Evolutionary conservation across 2,113 vertebrate species (phyloP).

Genomic region (Philantomba maxwellii): DNA sequence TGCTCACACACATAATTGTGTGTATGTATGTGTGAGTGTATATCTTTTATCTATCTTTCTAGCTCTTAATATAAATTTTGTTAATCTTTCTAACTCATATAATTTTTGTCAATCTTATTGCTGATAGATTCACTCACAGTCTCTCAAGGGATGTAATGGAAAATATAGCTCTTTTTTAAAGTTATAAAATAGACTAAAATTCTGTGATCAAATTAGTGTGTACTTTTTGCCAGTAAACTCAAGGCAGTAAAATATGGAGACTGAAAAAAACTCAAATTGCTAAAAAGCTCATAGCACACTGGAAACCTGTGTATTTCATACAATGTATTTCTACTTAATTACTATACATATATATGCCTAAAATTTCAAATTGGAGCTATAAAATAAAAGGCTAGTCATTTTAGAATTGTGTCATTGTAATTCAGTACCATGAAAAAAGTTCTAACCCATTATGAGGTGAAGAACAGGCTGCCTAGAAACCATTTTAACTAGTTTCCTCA

Average conservation of each 20-base stretch:
- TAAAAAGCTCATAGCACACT: neutral
- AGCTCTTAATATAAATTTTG: neutral
- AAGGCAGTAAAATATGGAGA: neutral
- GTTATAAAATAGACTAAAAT: neutral
- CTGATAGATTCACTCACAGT: neutral
- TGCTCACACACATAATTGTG: neutral
- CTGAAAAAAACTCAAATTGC: neutral
- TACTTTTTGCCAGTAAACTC: neutral
- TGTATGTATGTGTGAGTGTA: neutral
- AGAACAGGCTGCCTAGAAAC: slow-evolving; percentile 38
- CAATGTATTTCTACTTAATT: neutral
- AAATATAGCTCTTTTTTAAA: neutral
- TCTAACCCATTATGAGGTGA: slow-evolving; percentile 24
- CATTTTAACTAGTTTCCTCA: slow-evolving; percentile 47
- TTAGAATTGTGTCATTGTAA: neutral
- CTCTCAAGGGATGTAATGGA: neutral
- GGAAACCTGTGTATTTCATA: neutral
- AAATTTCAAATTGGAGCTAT: neutral
- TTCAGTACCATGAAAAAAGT: slow-evolving; percentile 40
- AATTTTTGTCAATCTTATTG: slow-evolving; percentile 13
- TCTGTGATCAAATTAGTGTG: neutral
- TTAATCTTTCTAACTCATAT: neutral
- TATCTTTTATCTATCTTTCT: neutral
- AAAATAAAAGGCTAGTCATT: neutral
- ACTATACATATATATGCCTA: neutral